Conservation (phyloP, 2,113 vertebrate species). For the Lophotis ruficrista region DNA sequence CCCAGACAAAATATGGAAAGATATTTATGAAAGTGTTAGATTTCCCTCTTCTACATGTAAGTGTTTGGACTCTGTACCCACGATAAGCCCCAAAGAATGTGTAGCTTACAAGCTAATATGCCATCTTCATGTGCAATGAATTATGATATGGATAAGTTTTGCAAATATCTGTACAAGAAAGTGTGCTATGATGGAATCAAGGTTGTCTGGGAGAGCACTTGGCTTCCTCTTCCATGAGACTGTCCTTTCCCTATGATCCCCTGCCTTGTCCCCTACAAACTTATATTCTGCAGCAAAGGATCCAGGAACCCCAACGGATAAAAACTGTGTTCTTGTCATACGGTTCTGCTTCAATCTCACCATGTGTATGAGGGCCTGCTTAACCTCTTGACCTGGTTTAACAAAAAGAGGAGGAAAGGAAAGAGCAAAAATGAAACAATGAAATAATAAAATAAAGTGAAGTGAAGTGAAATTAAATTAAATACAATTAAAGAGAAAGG, state of each 20-base stretch:
- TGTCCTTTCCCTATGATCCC: not conserved
- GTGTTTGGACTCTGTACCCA: not conserved
- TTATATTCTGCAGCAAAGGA: not conserved
- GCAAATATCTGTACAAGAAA: not conserved
- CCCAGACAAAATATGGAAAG: not conserved
- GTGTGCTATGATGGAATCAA: not conserved
- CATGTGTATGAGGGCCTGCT: not conserved
- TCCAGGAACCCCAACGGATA: not conserved
- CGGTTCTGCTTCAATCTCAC: not conserved
- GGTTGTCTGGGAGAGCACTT: not conserved
- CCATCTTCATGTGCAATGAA: not conserved
- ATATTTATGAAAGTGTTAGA: not conserved
- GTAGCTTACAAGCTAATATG: not conserved
- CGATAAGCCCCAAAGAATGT: not conserved
- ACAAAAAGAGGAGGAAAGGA: not conserved
- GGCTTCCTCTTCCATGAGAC: not conserved
- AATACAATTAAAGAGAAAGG: not conserved
- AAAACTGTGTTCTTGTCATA: not conserved
- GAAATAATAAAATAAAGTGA: not conserved
- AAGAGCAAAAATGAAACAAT: not conserved
- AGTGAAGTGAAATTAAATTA: not conserved
- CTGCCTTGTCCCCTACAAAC: not conserved
- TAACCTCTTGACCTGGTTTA: not conserved
- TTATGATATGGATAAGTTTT: not conserved
- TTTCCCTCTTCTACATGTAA: not conserved